Percentiles rank a stretch among this genome's conserved stretches.
phyloP scores from a whole-genome alignment of 2,888 invertebrate genomes.

The Isotomurus palustris region DNA sequence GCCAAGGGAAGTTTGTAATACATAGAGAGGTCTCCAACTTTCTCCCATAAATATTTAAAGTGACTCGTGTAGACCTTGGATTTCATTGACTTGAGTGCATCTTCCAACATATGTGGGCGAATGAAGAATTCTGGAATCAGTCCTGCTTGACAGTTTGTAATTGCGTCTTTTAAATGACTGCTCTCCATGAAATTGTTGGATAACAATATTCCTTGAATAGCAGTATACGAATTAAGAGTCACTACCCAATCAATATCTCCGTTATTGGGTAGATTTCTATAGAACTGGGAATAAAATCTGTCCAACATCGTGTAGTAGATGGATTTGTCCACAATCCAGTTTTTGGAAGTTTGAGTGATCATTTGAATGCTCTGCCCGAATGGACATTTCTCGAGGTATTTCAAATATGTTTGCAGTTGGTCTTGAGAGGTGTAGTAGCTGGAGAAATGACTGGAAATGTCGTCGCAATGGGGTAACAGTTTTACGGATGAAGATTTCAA shows the following conservation, averaged over 20 bases:
- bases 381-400: constrained; percentile 19
- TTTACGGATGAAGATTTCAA: not conserved
- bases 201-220: constrained; percentile 30
- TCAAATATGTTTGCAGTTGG: constrained; percentile 20
- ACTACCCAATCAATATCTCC: constrained; percentile 36
- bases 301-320: constrained; percentile 38
- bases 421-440: constrained; percentile 21
- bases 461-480: constrained; percentile 15
- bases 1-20: constrained; percentile 35
- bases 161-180: constrained; percentile 24
- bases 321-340: constrained; percentile 35
- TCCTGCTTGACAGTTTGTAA: constrained; percentile 23
- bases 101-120: constrained; percentile 14
- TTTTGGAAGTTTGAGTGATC: constrained; percentile 2
- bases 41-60: constrained; percentile 10
- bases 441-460: constrained; percentile 29
- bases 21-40: constrained; percentile 22
- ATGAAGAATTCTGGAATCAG: constrained; percentile 31
- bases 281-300: constrained; percentile 26
- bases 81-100: constrained; percentile 10
- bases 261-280: constrained; percentile 18
- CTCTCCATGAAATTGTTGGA: constrained; percentile 38
- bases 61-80: constrained; percentile 20
- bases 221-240: constrained; percentile 25
- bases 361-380: constrained; percentile 4